phyloP scores from a whole-genome alignment of 1,140 invertebrate species.

The Cephus cinctus region DNA sequence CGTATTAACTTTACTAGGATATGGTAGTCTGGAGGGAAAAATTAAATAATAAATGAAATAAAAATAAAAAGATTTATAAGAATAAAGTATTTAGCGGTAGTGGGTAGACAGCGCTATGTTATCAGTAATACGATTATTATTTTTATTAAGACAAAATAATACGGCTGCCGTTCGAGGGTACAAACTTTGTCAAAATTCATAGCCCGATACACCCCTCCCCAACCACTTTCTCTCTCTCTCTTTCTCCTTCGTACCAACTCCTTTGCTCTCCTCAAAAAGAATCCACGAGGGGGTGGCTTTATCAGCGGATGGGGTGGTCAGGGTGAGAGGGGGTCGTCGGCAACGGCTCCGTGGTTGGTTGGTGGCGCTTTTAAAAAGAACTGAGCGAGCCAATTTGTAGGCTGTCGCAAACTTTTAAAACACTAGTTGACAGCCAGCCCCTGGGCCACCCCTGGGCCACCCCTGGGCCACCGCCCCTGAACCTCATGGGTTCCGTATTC shows the following conservation, averaged over 20 bases:
- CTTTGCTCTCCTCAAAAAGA: constrained; percentile 7
- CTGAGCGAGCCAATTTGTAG: constrained; percentile 59
- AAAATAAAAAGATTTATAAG: background rate
- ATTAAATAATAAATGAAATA: no score
- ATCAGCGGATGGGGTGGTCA: constrained; percentile 1
- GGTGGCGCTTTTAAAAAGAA: constrained; percentile 56
- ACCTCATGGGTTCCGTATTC: constrained; percentile 9
- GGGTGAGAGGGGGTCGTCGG: constrained; percentile 21
- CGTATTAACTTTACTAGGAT: no score
- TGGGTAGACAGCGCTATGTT: background rate
- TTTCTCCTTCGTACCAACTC: background rate
- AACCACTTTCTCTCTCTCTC: background rate
- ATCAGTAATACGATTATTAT: background rate
- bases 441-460: constrained; percentile 30
- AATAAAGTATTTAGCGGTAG: background rate
- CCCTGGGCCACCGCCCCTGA: constrained; percentile 32
- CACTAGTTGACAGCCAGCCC: constrained; percentile 55
- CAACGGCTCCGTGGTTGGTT: constrained; percentile 46
- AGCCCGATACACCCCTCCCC: constrained; percentile 17
- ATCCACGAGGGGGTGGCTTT: background rate
- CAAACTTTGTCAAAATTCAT: constrained; percentile 30
- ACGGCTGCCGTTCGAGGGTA: background rate
- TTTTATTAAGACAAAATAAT: no score
- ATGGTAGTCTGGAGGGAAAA: no score
- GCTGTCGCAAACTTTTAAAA: constrained; percentile 59